A percentile compares a stretch with the other conserved stretches of the same genome.
phyloP scores from a whole-genome alignment of 2,797 vertebrate species.

The Enteromius viviparus region DNA sequence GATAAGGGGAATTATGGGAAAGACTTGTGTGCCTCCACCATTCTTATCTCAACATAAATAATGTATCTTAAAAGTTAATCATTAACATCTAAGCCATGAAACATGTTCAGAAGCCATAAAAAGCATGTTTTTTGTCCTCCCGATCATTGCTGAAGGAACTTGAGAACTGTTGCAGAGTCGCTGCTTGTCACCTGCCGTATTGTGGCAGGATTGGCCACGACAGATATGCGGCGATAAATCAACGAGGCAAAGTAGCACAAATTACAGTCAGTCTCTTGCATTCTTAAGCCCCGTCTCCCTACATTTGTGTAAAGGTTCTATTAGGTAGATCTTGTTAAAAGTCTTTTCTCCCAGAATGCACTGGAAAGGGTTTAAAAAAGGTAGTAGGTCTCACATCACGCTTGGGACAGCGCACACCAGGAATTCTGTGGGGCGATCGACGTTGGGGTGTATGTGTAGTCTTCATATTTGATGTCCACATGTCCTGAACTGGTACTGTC shows the following conservation, averaged over 20 bases:
- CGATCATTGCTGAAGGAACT: constrained; percentile 47
- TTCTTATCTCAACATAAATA: constrained; percentile 84
- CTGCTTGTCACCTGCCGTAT: constrained; percentile 14
- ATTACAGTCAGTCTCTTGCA: constrained; percentile 44
- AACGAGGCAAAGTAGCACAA: constrained; percentile 30
- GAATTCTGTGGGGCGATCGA: constrained; percentile 83
- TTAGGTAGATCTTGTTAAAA: constrained; percentile 70
- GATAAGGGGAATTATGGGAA: constrained; percentile 53
- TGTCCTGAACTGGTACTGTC: constrained; percentile 78
- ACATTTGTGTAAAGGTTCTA: constrained; percentile 45
- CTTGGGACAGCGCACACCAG: constrained; percentile 92
- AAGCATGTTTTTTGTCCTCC: constrained; percentile 61
- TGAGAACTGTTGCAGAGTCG: constrained; percentile 41
- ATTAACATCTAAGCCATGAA: constrained; percentile 72
- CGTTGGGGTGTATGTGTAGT: constrained; percentile 82
- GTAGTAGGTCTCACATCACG: constrained; percentile 59
- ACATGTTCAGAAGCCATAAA: constrained; percentile 68
- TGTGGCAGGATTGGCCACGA: constrained; percentile 31
- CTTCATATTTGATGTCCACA: constrained; percentile 92
- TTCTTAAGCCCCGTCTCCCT: constrained; percentile 49
- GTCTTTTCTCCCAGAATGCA: constrained; percentile 55
- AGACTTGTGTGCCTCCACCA: constrained; percentile 69
- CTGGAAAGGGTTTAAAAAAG: constrained; percentile 44
- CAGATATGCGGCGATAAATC: constrained; percentile 39
- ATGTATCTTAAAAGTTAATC: constrained; percentile 79